A percentile compares a stretch with the other conserved stretches of the same genome.
These are phyloP conservation scores for Phytoseiulus persimilis DNA, from an alignment of 2,888 invertebrate species.

Conservation along the genomic window DNA sequence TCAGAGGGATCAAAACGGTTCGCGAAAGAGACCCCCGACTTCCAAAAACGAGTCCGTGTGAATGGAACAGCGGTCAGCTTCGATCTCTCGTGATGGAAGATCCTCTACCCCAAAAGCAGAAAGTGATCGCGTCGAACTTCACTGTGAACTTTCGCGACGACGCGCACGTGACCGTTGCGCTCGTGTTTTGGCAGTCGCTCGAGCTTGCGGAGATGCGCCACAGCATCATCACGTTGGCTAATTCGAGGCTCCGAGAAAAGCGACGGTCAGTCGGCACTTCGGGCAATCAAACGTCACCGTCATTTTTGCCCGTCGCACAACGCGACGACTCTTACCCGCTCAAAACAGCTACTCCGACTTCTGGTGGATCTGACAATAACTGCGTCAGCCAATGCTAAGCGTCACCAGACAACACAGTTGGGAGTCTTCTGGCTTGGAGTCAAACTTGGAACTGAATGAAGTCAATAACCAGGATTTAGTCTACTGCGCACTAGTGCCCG, in stretches of 20 bases:
- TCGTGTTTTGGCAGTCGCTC: too few species aligned
- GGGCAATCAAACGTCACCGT: not conserved
- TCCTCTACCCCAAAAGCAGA: too few species aligned
- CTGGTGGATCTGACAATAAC: not conserved
- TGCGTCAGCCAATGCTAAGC: not conserved
- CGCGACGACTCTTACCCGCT: not conserved
- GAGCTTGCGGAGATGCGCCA: too few species aligned
- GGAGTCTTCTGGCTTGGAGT: not conserved
- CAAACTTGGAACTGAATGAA: not conserved
- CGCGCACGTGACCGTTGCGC: too few species aligned
- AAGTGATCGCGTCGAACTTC: too few species aligned
- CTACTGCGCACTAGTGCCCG: not conserved
- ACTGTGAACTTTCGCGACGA: too few species aligned
- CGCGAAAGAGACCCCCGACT: too few species aligned
- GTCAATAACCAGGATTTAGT: constrained; percentile 5
- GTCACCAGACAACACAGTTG: not conserved
- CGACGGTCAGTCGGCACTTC: not conserved
- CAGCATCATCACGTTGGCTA: not conserved
- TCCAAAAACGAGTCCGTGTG: too few species aligned
- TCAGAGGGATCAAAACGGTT: too few species aligned
- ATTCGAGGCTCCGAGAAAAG: not conserved
- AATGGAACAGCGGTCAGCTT: too few species aligned
- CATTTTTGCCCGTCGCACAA: too few species aligned
- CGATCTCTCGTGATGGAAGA: too few species aligned
- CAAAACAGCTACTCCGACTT: not conserved